phyloP scores from a whole-genome alignment of 2,797 vertebrate species.

The Sebastes steindachneri region DNA sequence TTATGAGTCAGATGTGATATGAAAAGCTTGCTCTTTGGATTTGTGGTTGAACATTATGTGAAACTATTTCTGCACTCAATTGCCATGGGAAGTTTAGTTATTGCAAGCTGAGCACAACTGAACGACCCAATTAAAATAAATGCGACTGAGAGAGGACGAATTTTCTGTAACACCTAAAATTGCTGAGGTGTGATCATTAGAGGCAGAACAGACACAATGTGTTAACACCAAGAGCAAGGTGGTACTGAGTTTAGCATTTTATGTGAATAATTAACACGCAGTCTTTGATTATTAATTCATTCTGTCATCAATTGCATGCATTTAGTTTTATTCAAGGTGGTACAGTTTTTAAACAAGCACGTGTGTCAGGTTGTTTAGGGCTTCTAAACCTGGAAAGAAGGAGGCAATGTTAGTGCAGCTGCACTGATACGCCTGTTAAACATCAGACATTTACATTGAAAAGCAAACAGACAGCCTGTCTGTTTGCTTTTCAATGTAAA shows the following conservation, averaged over 20 bases:
- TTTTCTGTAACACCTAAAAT: neutral
- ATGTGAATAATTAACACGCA: slow-evolving; percentile 1
- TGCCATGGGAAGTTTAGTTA: slow-evolving; percentile 2
- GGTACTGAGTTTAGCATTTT: neutral
- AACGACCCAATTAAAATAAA: slow-evolving; percentile 35
- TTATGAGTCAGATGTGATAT: neutral
- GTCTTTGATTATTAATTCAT: neutral
- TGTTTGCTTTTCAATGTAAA: neutral
- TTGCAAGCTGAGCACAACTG: slow-evolving; percentile 9
- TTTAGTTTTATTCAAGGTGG: neutral
- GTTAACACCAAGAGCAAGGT: neutral
- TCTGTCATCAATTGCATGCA: neutral
- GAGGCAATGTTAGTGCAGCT: neutral
- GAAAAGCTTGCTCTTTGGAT: slow-evolving; percentile 6
- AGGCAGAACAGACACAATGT: neutral
- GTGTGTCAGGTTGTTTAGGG: neutral
- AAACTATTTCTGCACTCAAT: slow-evolving; percentile 1
- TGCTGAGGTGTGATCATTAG: slow-evolving; percentile 20
- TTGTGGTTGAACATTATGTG: neutral
- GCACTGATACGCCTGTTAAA: neutral
- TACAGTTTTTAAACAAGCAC: neutral
- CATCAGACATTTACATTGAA: too few relatives aligned
- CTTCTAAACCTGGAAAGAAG: neutral
- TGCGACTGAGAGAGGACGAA: neutral
- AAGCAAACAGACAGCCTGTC: neutral